phyloP scores from a whole-genome alignment of 2,113 vertebrate species.

The Sorex araneus region DNA sequence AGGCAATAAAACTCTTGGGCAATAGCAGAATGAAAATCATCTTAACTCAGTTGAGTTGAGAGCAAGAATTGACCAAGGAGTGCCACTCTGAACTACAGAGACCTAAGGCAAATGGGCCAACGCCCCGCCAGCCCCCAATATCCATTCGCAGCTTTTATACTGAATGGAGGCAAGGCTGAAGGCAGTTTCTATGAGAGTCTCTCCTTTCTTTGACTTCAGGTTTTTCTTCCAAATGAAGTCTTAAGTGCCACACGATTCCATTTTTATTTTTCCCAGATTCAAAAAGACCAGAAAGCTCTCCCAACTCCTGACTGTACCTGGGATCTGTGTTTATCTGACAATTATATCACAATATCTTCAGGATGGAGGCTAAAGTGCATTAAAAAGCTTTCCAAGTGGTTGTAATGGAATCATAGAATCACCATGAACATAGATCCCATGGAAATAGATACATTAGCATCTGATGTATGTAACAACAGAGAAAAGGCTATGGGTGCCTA shows the following conservation, averaged over 20 bases:
- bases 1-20: background rate
- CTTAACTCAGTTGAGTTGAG: background rate
- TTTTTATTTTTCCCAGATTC: constrained; percentile 7
- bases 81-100: rapidly evolving
- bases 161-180: background rate
- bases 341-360: constrained; percentile 14
- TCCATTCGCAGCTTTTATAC: background rate
- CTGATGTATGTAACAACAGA: background rate
- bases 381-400: background rate
- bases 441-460: background rate
- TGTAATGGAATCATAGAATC: background rate
- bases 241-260: background rate
- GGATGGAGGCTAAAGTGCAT: background rate
- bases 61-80: background rate
- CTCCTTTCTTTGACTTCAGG: background rate
- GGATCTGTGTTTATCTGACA: background rate
- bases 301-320: background rate
- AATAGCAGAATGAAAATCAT: background rate
- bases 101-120: background rate
- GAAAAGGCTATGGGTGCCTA: too few species aligned
- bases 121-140: too few species aligned
- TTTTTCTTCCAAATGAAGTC: constrained; percentile 9
- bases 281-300: background rate
- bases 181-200: background rate
- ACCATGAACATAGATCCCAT: background rate